phyloP scores from a whole-genome alignment of 1,140 invertebrate genomes.

The Aricia agestis region DNA sequence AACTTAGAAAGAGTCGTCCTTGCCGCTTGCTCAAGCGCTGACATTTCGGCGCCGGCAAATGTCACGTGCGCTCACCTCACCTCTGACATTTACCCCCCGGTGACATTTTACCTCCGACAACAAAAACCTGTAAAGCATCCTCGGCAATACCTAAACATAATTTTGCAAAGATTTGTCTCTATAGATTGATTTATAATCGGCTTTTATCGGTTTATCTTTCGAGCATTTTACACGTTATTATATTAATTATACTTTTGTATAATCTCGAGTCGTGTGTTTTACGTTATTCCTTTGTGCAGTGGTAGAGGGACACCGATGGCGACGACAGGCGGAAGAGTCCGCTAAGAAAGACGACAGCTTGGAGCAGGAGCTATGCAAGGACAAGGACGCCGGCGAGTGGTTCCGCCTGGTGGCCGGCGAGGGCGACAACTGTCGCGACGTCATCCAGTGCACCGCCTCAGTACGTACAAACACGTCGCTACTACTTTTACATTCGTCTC shows the following conservation, averaged over 20 bases:
- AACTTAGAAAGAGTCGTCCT: conserved; percentile 74
- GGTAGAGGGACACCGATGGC: conserved; percentile 67
- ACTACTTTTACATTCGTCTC: conserved; percentile 38
- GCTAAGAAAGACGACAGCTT: conserved; percentile 90
- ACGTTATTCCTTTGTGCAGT: conserved; percentile 26
- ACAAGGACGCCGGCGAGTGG: conserved; percentile 97
- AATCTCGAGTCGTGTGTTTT: not conserved
- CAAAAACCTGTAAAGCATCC: conserved; percentile 35
- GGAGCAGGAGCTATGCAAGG: conserved; percentile 93
- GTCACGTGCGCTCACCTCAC: conserved; percentile 65
- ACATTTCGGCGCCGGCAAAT: conserved; percentile 70
- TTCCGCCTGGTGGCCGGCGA: conserved; percentile 92
- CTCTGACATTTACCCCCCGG: conserved; percentile 65
- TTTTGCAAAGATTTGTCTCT: not conserved
- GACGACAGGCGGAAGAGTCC: conserved; percentile 72
- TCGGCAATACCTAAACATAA: conserved; percentile 23
- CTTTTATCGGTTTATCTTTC: not conserved
- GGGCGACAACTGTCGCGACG: conserved; percentile 95
- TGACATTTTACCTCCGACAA: conserved; percentile 61
- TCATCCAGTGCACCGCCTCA: conserved; percentile 96
- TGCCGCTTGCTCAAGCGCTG: conserved; percentile 71
- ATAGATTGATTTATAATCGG: not conserved
- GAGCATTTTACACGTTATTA: not conserved
- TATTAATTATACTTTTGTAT: no score
- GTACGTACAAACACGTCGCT: conserved; percentile 74